These are phyloP conservation scores for Trilocha varians DNA, from an alignment of 2,888 invertebrate genomes.

Conservation along the genomic window DNA sequence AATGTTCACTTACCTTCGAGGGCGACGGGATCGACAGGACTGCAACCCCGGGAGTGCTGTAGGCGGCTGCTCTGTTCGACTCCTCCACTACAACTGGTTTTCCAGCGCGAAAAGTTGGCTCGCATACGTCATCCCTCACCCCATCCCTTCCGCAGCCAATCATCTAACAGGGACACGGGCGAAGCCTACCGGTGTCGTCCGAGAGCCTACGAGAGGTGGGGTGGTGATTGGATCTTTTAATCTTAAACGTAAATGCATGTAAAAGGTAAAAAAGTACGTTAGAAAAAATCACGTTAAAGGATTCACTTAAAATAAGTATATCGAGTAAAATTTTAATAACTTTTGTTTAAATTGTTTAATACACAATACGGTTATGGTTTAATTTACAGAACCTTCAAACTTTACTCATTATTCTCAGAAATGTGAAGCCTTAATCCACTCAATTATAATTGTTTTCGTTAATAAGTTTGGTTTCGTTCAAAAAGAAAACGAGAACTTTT, in stretches of 20 bases:
- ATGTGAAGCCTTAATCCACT: not conserved
- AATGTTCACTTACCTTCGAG: slow-evolving; percentile 63
- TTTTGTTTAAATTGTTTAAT: not conserved
- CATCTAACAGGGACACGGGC: slow-evolving; percentile 25
- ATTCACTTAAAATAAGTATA: not conserved
- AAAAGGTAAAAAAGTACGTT: slow-evolving; percentile 60
- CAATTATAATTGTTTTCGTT: slow-evolving; percentile 9
- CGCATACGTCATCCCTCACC: slow-evolving; percentile 63
- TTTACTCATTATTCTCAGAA: not conserved
- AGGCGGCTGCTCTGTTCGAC: slow-evolving; percentile 52
- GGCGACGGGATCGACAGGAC: slow-evolving; percentile 34
- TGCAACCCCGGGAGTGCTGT: slow-evolving; percentile 37
- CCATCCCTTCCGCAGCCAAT: slow-evolving; percentile 52
- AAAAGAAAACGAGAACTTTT: slow-evolving; percentile 11
- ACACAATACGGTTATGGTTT: too few species aligned
- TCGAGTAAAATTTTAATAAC: not conserved
- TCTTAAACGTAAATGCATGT: slow-evolving; percentile 71
- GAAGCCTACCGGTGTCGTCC: slow-evolving; percentile 44
- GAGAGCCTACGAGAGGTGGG: slow-evolving; percentile 46
- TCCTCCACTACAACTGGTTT: slow-evolving; percentile 62
- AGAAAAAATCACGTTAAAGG: slow-evolving; percentile 43
- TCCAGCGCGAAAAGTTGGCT: slow-evolving; percentile 68
- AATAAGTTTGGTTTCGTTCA: slow-evolving; percentile 9
- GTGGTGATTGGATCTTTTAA: slow-evolving; percentile 71
- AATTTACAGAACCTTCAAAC: not conserved